Conservation (phyloP, 2,888 invertebrate species). For the Gymnoscelis rufifasciata region DNA sequence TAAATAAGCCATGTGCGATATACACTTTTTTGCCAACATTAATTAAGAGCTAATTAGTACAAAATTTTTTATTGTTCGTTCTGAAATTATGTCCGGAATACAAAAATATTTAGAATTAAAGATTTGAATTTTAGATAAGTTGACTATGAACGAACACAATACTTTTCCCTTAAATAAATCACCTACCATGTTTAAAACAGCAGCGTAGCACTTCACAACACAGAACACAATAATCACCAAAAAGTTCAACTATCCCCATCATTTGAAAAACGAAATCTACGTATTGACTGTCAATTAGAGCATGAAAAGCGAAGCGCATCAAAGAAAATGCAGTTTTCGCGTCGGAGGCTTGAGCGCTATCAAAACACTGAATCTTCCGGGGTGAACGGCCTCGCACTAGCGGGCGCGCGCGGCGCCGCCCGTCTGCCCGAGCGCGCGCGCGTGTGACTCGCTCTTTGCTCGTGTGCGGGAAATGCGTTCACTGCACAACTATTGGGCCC, state of each 20-base stretch:
- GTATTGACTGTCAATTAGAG: slow-evolving; percentile 64
- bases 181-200: not conserved
- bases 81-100: too few relatives aligned
- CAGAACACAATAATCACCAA: not conserved
- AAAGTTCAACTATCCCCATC: slow-evolving; percentile 5
- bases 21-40: too few relatives aligned
- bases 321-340: slow-evolving; percentile 76
- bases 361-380: slow-evolving; percentile 79
- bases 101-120: too few relatives aligned
- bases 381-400: slow-evolving; percentile 69
- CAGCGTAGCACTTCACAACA: not conserved
- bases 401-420: slow-evolving; percentile 53
- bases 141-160: too few relatives aligned
- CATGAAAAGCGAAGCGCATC: slow-evolving; percentile 73
- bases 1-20: too few relatives aligned
- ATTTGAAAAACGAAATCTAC: slow-evolving; percentile 45
- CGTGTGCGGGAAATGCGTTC: slow-evolving; percentile 74
- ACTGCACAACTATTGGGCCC: slow-evolving; percentile 71
- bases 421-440: slow-evolving; percentile 48
- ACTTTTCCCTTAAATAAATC: not conserved
- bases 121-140: too few relatives aligned
- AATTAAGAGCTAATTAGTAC: too few relatives aligned
- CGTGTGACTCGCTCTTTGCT: slow-evolving; percentile 67
- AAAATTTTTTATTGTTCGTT: too few relatives aligned
- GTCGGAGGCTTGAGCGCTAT: slow-evolving; percentile 70